Conservation (phyloP, 2,888 invertebrate genomes). For the Leucophora obtusa region DNA sequence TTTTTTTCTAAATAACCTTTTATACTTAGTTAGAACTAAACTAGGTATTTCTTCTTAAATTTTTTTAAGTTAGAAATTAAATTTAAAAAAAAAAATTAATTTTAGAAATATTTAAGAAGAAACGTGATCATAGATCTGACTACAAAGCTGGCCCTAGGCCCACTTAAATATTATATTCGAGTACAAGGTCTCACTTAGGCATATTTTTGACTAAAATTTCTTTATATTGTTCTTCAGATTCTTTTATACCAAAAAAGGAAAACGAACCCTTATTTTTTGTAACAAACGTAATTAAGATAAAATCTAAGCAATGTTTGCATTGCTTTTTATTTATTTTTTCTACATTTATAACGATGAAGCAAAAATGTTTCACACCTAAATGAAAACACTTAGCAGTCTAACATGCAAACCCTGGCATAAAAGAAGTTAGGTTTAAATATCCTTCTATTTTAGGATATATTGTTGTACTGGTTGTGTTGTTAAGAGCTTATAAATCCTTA, state of each 20-base stretch:
- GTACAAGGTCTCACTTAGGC: too few relatives aligned
- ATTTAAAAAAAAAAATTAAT: too few relatives aligned
- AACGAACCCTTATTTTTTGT: background rate
- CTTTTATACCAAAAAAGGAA: background rate
- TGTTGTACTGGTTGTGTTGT: background rate
- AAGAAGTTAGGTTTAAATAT: background rate
- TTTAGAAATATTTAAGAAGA: too few relatives aligned
- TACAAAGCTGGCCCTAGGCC: too few relatives aligned
- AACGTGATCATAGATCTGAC: too few relatives aligned
- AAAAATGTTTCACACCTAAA: slow-evolving; percentile 47
- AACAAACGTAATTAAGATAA: slow-evolving; percentile 19
- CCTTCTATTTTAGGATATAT: background rate
- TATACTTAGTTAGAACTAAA: too few relatives aligned
- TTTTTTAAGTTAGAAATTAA: too few relatives aligned
- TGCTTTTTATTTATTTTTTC: slow-evolving; percentile 10
- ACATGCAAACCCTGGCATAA: slow-evolving; percentile 13
- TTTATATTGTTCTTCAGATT: too few relatives aligned
- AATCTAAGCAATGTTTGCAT: slow-evolving; percentile 15
- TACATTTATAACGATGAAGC: slow-evolving; percentile 20
- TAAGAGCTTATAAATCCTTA: background rate
- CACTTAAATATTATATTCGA: too few relatives aligned
- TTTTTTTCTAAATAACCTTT: too few relatives aligned
- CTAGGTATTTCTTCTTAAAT: too few relatives aligned
- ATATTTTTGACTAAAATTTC: too few relatives aligned
- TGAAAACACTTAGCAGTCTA: slow-evolving; percentile 21